Conservation (phyloP, 2,797 vertebrate species). For the Simalia tracyae region DNA sequence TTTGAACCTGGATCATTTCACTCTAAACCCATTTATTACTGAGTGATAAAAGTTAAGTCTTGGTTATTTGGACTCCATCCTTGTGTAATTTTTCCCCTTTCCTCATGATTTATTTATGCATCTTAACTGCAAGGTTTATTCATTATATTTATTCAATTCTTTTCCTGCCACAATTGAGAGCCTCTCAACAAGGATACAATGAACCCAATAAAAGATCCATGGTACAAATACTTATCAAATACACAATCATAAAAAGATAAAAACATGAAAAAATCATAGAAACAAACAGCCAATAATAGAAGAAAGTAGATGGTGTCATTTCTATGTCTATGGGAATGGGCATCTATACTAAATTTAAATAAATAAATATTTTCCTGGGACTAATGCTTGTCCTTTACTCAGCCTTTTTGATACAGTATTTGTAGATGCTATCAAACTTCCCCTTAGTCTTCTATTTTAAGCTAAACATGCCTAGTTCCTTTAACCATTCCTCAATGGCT, state of each 20-base stretch:
- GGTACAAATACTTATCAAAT: not conserved
- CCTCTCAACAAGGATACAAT: not conserved
- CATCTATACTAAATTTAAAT: too few species aligned
- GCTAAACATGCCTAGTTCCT: not conserved
- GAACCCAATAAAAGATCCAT: not conserved
- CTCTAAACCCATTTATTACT: not conserved
- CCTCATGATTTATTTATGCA: not conserved
- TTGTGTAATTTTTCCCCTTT: not conserved
- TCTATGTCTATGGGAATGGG: not conserved
- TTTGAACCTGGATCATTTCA: not conserved
- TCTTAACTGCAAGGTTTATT: not conserved
- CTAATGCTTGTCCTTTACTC: not conserved
- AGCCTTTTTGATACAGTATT: not conserved
- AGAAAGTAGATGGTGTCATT: not conserved
- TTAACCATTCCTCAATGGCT: not conserved
- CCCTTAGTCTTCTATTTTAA: not conserved
- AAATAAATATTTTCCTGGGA: too few species aligned
- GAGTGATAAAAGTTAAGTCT: not conserved
- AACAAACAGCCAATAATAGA: not conserved
- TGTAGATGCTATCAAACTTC: not conserved
- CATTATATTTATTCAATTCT: not conserved
- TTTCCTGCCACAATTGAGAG: not conserved
- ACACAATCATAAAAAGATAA: not conserved
- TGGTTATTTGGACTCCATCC: not conserved
- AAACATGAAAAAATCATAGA: not conserved